Conservation (phyloP, 2,888 invertebrate genomes). For the Galerucella pusilla region DNA sequence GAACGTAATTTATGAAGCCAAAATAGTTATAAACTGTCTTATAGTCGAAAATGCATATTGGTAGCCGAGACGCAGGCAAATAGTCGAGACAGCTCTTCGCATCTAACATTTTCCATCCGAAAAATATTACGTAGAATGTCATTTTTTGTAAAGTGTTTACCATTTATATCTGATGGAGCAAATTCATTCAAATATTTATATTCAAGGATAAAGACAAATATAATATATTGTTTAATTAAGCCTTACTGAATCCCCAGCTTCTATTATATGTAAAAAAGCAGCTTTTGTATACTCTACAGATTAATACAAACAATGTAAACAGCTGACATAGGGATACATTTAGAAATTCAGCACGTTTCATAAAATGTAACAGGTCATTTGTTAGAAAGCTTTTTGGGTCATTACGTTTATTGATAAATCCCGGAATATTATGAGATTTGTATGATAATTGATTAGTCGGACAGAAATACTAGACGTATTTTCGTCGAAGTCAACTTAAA, state of each 20-base stretch:
- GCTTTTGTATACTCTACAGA: conserved; percentile 11
- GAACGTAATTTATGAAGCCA: not conserved
- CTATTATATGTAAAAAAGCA: not conserved
- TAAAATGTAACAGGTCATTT: conserved; percentile 26
- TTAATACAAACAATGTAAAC: conserved; percentile 18
- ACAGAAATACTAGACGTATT: not conserved
- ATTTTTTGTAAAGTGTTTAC: not conserved
- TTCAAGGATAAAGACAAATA: not conserved
- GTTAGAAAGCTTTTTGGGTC: conserved; percentile 20
- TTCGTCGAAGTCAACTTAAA: not conserved
- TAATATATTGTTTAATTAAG: not conserved
- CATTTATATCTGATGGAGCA: not conserved
- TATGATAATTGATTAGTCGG: conserved; percentile 21
- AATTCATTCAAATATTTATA: not conserved
- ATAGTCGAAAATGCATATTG: too few species aligned
- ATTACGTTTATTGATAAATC: conserved; percentile 25
- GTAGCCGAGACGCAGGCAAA: too few species aligned
- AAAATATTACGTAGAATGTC: not conserved
- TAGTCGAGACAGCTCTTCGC: too few species aligned
- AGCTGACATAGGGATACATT: conserved; percentile 14
- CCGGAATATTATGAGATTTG: conserved; percentile 10
- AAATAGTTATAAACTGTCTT: not conserved
- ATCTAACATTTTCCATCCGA: not conserved
- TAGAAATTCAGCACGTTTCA: conserved; percentile 25
- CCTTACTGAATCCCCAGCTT: not conserved